phyloP scores from a whole-genome alignment of 2,797 vertebrate genomes.

The Neomorphus geoffroyi region DNA sequence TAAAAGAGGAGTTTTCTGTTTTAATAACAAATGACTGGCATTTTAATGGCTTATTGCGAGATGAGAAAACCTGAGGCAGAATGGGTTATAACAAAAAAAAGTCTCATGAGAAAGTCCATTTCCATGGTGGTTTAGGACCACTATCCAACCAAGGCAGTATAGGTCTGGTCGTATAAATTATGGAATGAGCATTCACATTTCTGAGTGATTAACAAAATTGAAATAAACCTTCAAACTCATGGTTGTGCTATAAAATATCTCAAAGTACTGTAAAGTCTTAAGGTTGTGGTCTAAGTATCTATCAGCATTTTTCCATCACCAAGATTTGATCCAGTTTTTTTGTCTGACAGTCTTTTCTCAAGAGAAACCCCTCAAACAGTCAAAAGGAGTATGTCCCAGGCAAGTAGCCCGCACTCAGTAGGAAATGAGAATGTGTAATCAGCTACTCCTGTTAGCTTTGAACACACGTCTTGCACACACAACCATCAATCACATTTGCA shows the following conservation, averaged over 20 bases:
- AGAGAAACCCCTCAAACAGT: background rate
- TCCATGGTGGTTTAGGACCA: background rate
- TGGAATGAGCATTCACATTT: background rate
- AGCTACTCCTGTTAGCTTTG: background rate
- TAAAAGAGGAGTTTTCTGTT: background rate
- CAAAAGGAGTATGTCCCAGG: background rate
- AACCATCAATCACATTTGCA: background rate
- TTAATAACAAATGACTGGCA: background rate
- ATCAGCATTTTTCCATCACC: background rate
- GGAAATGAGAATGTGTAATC: background rate
- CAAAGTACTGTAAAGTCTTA: background rate
- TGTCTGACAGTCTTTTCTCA: background rate
- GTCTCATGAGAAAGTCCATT: background rate
- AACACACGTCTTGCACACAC: background rate
- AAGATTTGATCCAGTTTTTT: background rate
- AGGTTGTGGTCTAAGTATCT: background rate
- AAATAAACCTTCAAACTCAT: background rate
- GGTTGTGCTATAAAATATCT: background rate
- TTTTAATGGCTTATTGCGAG: background rate
- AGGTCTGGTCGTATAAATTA: background rate
- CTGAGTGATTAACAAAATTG: background rate
- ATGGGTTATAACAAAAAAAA: background rate
- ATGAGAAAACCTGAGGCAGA: background rate
- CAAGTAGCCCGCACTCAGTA: background rate
- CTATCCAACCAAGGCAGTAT: background rate